phyloP scores from a whole-genome alignment of 1,140 invertebrate genomes.

The Musca domestica region DNA sequence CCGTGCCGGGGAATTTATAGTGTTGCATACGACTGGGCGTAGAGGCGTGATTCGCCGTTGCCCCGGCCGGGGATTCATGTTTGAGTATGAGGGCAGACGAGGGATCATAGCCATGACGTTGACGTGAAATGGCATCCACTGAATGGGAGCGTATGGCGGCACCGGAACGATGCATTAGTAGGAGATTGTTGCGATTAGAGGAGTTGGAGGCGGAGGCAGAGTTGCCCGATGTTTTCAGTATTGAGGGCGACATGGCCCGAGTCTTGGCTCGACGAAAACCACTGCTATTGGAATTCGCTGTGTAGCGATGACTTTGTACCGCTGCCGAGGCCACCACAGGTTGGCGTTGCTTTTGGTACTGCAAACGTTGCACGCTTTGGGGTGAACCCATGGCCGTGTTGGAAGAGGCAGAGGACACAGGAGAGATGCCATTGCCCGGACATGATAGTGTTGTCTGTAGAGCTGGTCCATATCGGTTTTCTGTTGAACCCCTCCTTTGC shows the following conservation, averaged over 20 bases:
- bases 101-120: slow-evolving; percentile 45
- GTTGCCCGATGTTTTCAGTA: slow-evolving; percentile 9
- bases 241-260: slow-evolving; percentile 28
- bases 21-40: slow-evolving; percentile 43
- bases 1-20: slow-evolving; percentile 35
- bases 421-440: no score
- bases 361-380: slow-evolving; percentile 23
- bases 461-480: not conserved
- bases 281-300: not conserved
- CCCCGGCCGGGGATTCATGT: slow-evolving; percentile 42
- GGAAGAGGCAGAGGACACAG: not conserved
- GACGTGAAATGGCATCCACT: slow-evolving; percentile 45
- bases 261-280: slow-evolving; percentile 37
- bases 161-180: slow-evolving; percentile 8
- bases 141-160: slow-evolving; percentile 43
- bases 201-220: not conserved
- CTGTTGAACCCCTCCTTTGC: not conserved
- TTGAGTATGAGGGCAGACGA: slow-evolving; percentile 45
- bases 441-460: no score
- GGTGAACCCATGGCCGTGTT: slow-evolving; percentile 8
- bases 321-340: slow-evolving; percentile 33
- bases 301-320: slow-evolving; percentile 45
- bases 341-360: slow-evolving; percentile 31
- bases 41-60: slow-evolving; percentile 25
- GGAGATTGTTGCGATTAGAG: not conserved